Percentiles rank a stretch among this genome's conserved stretches.
phyloP scores from a whole-genome alignment of 2,797 vertebrate genomes.

The Apodemus agrarius region DNA sequence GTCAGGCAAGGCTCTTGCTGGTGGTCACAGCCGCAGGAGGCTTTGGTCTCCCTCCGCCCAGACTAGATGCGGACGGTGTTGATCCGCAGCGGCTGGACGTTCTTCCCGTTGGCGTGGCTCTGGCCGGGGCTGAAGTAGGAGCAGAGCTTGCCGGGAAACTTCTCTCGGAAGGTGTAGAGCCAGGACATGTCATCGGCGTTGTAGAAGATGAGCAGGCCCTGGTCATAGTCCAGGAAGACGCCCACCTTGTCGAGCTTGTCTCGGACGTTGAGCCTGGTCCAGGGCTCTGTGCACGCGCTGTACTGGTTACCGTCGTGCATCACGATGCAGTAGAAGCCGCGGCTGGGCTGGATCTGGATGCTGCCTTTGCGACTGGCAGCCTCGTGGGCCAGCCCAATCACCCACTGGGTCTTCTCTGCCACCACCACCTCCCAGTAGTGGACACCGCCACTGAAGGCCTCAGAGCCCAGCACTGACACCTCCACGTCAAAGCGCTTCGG shows the following conservation, averaged over 20 bases:
- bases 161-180: slow-evolving; percentile 98
- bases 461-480: slow-evolving; percentile 95
- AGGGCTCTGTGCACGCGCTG: slow-evolving; percentile 98
- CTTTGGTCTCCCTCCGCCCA: rapidly evolving
- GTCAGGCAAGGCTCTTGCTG: neutral
- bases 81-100: slow-evolving; percentile 97
- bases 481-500: slow-evolving; percentile 97
- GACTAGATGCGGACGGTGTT: slow-evolving; percentile 96
- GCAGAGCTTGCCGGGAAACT: slow-evolving; percentile 95
- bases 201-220: slow-evolving; percentile 98
- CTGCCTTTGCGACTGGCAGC: slow-evolving; percentile 96
- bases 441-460: slow-evolving; percentile 93
- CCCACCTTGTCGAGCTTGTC: slow-evolving; percentile 98
- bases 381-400: slow-evolving; percentile 97
- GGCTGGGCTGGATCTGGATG: slow-evolving; percentile 98
- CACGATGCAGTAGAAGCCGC: slow-evolving; percentile 98
- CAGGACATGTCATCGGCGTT: slow-evolving; percentile 99
- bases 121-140: slow-evolving; percentile 98
- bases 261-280: slow-evolving; percentile 98
- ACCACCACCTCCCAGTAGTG: slow-evolving; percentile 99
- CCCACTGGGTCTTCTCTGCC: slow-evolving; percentile 99
- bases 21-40: neutral
- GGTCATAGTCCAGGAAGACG: slow-evolving; percentile 97
- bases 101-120: slow-evolving; percentile 98
- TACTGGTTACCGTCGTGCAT: slow-evolving; percentile 99